A percentile compares a stretch with the other conserved stretches of the same genome.
phyloP scores from a whole-genome alignment of 2,113 vertebrate genomes.

The Carettochelys insculpta region DNA sequence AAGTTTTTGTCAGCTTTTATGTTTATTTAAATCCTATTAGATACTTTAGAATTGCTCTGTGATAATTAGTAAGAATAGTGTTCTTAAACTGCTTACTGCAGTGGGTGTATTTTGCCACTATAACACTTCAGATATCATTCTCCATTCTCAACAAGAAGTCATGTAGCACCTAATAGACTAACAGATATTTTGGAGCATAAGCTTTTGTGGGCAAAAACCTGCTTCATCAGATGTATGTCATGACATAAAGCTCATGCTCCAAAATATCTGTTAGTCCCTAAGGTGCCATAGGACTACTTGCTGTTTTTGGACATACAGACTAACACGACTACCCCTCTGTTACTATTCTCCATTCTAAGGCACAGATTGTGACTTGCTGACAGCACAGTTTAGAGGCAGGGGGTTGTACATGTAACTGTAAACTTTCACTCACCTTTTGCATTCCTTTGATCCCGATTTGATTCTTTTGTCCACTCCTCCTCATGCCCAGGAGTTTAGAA shows the following conservation, averaged over 20 bases:
- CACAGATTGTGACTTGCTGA: neutral
- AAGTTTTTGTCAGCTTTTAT: neutral
- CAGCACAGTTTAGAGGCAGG: neutral
- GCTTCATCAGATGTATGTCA: too few relatives aligned
- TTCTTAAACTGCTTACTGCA: neutral
- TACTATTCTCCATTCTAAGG: neutral
- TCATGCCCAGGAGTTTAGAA: neutral
- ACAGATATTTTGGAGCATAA: too few relatives aligned
- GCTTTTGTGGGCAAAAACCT: too few relatives aligned
- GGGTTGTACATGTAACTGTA: neutral
- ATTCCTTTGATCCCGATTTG: neutral
- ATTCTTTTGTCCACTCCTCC: neutral
- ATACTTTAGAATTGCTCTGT: neutral
- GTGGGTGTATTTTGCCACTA: neutral
- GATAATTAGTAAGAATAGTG: neutral
- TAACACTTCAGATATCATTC: conserved; percentile 8
- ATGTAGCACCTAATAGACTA: too few relatives aligned
- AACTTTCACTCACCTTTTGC: neutral
- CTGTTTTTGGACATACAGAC: too few relatives aligned
- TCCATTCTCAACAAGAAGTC: too few relatives aligned
- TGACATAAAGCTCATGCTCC: too few relatives aligned
- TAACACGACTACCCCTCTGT: too few relatives aligned
- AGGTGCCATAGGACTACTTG: too few relatives aligned
- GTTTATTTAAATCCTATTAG: neutral
- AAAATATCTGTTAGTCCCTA: too few relatives aligned